These are phyloP conservation scores for Mactromeris polynyma DNA, from an alignment of 2,888 invertebrate species.

Conservation along the genomic window DNA sequence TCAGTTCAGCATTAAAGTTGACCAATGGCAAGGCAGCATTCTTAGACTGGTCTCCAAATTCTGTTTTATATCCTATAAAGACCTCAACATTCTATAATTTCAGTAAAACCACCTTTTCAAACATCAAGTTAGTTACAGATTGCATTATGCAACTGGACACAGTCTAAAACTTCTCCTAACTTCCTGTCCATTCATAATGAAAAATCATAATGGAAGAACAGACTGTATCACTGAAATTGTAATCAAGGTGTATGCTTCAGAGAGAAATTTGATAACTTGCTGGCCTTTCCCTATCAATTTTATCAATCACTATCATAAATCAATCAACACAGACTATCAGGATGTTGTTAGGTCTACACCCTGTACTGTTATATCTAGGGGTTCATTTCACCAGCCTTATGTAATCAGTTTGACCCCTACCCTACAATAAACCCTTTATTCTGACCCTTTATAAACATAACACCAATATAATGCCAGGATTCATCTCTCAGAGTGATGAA, in stretches of 20 bases:
- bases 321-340: constrained; percentile 6
- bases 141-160: not conserved
- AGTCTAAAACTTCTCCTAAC: not conserved
- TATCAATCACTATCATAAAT: constrained; percentile 11
- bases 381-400: not conserved
- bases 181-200: not conserved
- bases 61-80: too few relatives aligned
- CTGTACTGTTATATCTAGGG: not conserved
- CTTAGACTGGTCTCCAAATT: too few relatives aligned
- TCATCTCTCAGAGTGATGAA: not conserved
- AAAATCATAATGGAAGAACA: constrained; percentile 2
- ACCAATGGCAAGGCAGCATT: too few relatives aligned
- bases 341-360: not conserved
- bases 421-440: not conserved
- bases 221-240: not conserved
- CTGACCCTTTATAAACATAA: not conserved
- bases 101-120: too few relatives aligned
- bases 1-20: too few relatives aligned
- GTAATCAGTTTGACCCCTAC: not conserved
- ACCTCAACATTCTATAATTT: too few relatives aligned
- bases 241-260: not conserved
- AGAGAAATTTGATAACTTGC: constrained; percentile 1
- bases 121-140: too few relatives aligned
- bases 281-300: not conserved
- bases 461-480: not conserved